Percentiles rank a stretch among this genome's conserved stretches.
These are phyloP conservation scores for Lochmaea capreae DNA, from an alignment of 2,888 invertebrate genomes.

Conservation along the genomic window DNA sequence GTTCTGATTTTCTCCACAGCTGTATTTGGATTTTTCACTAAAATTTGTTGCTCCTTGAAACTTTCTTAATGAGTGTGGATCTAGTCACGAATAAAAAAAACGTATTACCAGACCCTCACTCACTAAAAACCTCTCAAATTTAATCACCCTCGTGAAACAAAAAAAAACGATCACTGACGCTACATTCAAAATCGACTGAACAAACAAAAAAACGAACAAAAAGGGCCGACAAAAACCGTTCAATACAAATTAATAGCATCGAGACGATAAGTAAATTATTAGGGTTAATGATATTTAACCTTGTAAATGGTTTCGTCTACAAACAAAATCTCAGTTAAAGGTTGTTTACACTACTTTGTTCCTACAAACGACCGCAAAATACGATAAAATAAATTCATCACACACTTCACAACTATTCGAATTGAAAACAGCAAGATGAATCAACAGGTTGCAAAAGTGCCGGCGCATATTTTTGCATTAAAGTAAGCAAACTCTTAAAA, in stretches of 20 bases:
- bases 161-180: conserved; percentile 42
- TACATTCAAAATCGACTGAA: conserved; percentile 37
- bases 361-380: conserved; percentile 37
- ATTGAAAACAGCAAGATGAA: conserved; percentile 41
- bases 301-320: conserved; percentile 50
- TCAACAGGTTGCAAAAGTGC: conserved; percentile 56
- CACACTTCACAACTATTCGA: conserved; percentile 46
- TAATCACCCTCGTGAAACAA: conserved; percentile 16
- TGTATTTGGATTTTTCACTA: conserved; percentile 15
- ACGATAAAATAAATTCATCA: conserved; percentile 35
- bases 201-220: conserved; percentile 30
- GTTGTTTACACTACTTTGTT: conserved; percentile 61
- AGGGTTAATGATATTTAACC: conserved; percentile 53
- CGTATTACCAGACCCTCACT: conserved; percentile 79
- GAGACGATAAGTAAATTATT: conserved; percentile 42
- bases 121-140: conserved; percentile 69
- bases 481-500: conserved; percentile 32
- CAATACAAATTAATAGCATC: conserved; percentile 35
- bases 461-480: conserved; percentile 47
- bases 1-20: conserved; percentile 47
- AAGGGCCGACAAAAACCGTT: conserved; percentile 23
- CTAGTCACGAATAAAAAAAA: conserved; percentile 77
- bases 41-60: conserved; percentile 48
- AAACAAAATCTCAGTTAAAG: conserved; percentile 52
- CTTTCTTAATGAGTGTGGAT: conserved; percentile 88